A percentile compares a stretch with the other conserved stretches of the same genome.
phyloP scores from a whole-genome alignment of 2,113 vertebrate species.

The Recurvirostra avosetta region DNA sequence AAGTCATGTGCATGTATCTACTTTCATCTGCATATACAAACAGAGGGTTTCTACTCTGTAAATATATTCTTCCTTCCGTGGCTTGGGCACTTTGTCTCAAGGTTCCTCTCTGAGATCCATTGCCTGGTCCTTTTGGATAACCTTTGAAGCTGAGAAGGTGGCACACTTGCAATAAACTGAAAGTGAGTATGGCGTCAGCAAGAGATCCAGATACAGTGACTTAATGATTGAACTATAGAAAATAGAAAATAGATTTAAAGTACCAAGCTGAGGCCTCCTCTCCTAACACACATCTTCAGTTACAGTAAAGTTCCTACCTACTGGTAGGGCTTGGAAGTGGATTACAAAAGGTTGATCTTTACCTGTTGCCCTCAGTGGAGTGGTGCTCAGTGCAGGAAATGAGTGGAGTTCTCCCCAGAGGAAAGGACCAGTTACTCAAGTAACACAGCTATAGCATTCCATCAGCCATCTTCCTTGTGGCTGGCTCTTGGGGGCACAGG shows the following conservation, averaged over 20 bases:
- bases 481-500: background rate
- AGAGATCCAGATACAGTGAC: background rate
- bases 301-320: background rate
- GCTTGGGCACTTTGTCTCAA: background rate
- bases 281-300: background rate
- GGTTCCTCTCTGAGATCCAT: background rate
- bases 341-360: background rate
- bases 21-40: background rate
- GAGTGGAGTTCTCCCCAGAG: background rate
- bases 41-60: background rate
- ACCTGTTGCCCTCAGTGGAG: background rate
- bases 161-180: background rate
- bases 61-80: background rate
- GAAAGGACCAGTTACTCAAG: background rate
- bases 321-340: background rate
- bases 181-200: background rate
- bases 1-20: rapidly evolving
- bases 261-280: background rate
- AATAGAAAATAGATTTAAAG: background rate
- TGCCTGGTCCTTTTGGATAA: background rate
- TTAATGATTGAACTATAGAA: background rate
- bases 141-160: background rate
- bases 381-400: background rate
- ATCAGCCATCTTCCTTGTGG: background rate
- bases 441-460: background rate